These are phyloP conservation scores for Cyclina sinensis DNA, from an alignment of 1,140 invertebrate genomes.

Conservation along the genomic window DNA sequence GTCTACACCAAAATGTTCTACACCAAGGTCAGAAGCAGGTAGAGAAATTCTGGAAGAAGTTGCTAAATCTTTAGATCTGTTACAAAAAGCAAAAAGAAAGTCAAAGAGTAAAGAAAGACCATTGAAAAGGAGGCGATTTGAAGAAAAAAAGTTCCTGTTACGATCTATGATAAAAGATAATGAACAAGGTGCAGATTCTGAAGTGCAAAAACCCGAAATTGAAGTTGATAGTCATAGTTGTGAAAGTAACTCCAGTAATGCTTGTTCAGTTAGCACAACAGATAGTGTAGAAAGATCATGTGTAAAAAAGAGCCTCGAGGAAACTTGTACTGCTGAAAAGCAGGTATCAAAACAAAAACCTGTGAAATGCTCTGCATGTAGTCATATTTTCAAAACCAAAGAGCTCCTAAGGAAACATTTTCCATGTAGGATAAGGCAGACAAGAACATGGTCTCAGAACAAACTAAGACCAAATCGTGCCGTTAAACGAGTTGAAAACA, in stretches of 20 bases:
- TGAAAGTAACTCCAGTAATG: not conserved
- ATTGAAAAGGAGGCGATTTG: constrained; percentile 15
- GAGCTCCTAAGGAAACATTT: constrained; percentile 60
- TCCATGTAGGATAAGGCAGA: constrained; percentile 60
- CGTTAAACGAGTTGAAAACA: constrained; percentile 44
- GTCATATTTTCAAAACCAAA: constrained; percentile 46
- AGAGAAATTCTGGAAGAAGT: constrained; percentile 59
- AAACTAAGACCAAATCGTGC: constrained; percentile 55
- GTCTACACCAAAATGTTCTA: constrained; percentile 1
- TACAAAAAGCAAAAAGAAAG: constrained; percentile 47
- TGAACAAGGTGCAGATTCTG: not conserved
- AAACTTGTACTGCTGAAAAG: not conserved
- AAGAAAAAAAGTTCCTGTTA: constrained; percentile 39
- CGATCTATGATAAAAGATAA: constrained; percentile 24
- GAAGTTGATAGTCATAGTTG: too few species aligned
- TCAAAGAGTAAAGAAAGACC: not conserved
- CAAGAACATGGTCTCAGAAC: constrained; percentile 63
- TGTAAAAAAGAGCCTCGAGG: not conserved
- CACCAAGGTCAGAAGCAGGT: not conserved
- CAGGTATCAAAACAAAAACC: constrained; percentile 33
- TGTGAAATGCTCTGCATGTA: constrained; percentile 46
- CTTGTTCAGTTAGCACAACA: not conserved
- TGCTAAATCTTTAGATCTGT: constrained; percentile 45
- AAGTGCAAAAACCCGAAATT: too few species aligned
- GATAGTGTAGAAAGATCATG: not conserved